A percentile compares a stretch with the other conserved stretches of the same genome.
Evolutionary conservation across 2,888 invertebrate genomes (phyloP).

Genomic region (Empis livida): DNA sequence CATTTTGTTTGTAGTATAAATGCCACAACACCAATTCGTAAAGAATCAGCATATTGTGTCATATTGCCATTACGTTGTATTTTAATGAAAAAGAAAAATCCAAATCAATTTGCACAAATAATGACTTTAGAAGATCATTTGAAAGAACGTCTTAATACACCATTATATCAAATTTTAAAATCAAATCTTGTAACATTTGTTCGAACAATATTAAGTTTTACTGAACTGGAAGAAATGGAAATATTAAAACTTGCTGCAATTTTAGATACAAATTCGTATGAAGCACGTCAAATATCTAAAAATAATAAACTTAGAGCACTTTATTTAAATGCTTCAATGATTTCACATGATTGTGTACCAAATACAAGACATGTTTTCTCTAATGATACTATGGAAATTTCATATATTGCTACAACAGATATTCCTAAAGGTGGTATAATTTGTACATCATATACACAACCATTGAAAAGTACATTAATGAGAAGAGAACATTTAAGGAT

Average conservation of each 20-base stretch:
- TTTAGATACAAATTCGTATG: conserved; percentile 58
- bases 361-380: conserved; percentile 55
- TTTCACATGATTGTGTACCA: conserved; percentile 58
- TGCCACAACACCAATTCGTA: conserved; percentile 25
- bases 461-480: conserved; percentile 53
- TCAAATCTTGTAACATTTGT: conserved; percentile 50
- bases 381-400: conserved; percentile 45
- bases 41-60: conserved; percentile 52
- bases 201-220: conserved; percentile 41
- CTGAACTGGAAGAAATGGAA: conserved; percentile 42
- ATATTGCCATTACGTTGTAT: conserved; percentile 53
- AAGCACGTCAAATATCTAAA: conserved; percentile 40
- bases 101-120: conserved; percentile 27
- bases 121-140: conserved; percentile 39
- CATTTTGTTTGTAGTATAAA: conserved; percentile 46
- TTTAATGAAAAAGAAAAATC: conserved; percentile 43
- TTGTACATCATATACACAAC: conserved; percentile 56
- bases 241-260: conserved; percentile 52
- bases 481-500: conserved; percentile 46
- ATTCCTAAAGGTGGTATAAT: conserved; percentile 55
- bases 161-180: conserved; percentile 45
- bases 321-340: conserved; percentile 52
- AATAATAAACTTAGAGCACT: conserved; percentile 45
- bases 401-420: conserved; percentile 45
- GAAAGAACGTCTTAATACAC: conserved; percentile 45